Evolutionary conservation across 2,888 invertebrate species (phyloP), one percentile per base, ranked within the genome.

Genomic region (Carabus problematicus): DNA sequence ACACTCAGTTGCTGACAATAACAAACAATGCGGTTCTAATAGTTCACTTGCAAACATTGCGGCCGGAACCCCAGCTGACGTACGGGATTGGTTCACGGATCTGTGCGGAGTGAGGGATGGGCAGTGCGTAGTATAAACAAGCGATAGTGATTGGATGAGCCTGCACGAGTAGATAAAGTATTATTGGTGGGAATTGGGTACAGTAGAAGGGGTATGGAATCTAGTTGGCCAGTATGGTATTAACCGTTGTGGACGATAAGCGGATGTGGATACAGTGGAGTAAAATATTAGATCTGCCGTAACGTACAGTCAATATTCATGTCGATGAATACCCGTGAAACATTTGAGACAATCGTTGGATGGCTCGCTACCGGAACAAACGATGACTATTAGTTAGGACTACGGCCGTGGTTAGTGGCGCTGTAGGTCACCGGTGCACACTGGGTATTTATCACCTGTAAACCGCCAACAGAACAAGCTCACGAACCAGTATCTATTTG

Each of bases 11-110:
- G 40, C 56, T 67, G 67, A 67, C 67, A 67, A 67, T 67, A 67
- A 67, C 67, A 67, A 67, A 67, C 67, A 67, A 60, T 67, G 67
- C 49, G 67, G 67, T 67, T 67, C 60, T 43, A 54, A 67, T 67
- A 59, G 54, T 47, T 59, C 56, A 56, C 56, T 64, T 56, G 56
- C 19, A 52, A 8, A 16, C 52, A 52, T 52, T 52, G 18, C 52
- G 29, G 3, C 29, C 29, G 29, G 29, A 29, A 29, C 3, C 29
- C 6, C 6, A 29, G 29, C 29, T 29, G 6, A 29, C 29, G n/a
- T n/a, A n/a, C n/a, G n/a, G 29, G 29, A 29, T 29, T 29, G 12
- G 45, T 45, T 6, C 14, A 3, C 7, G 12, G 1, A 45, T 45
- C 3, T 12, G 11, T 11, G 45, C 7, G 45, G 45, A 45, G 12